These are phyloP conservation scores for Podiceps cristatus DNA, from an alignment of 2,113 vertebrate species.

Conservation along the genomic window DNA sequence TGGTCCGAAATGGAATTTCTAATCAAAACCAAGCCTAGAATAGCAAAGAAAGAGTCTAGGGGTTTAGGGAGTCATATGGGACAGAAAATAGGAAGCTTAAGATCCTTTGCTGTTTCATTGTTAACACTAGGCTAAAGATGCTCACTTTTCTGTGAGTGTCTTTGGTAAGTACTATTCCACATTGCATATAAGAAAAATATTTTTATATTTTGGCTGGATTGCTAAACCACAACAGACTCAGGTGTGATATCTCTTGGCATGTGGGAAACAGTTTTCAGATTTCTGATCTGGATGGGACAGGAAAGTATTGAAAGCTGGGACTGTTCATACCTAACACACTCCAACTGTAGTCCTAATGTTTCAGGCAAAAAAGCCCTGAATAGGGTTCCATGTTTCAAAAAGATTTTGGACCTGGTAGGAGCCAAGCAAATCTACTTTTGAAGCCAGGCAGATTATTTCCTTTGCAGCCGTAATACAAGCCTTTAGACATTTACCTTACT, in stretches of 20 bases:
- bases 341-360: not conserved
- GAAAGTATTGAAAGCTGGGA: not conserved
- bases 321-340: not conserved
- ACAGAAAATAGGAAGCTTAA: not conserved
- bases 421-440: not conserved
- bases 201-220: not conserved
- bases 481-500: not conserved
- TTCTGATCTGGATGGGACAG: not conserved
- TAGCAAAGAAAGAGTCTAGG: not conserved
- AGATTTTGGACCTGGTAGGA: not conserved
- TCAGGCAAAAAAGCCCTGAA: not conserved
- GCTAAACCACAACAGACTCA: not conserved
- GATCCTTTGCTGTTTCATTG: not conserved
- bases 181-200: not conserved
- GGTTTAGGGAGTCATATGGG: not conserved
- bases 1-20: slow-evolving; percentile 22
- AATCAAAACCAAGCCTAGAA: slow-evolving; percentile 12
- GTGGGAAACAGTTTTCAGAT: not conserved
- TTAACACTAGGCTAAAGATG: not conserved
- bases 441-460: not conserved
- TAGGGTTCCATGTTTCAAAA: not conserved
- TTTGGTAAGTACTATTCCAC: not conserved
- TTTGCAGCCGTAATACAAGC: not conserved
- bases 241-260: not conserved
- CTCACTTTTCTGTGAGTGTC: not conserved